Evolutionary conservation across 2,888 invertebrate species (phyloP).

Genomic region (Mythimna ferrago): DNA sequence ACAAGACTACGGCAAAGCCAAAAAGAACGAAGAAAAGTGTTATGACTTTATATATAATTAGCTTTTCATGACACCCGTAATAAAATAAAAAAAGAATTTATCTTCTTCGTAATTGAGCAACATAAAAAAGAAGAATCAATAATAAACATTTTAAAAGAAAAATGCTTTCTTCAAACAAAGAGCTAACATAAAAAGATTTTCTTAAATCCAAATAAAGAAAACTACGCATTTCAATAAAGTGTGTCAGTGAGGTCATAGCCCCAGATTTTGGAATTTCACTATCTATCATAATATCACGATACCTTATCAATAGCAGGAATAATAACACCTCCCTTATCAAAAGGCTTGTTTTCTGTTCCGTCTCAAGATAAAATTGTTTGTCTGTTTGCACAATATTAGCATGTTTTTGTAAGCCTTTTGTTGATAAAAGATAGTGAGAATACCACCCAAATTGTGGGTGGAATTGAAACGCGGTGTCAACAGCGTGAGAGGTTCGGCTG

Average conservation of each 20-base stretch:
- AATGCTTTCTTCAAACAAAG: constrained; percentile 19
- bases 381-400: constrained; percentile 39
- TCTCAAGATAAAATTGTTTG: constrained; percentile 53
- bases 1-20: neutral
- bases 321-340: constrained; percentile 51
- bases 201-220: constrained; percentile 32
- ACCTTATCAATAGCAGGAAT: constrained; percentile 55
- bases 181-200: constrained; percentile 25
- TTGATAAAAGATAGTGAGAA: constrained; percentile 22
- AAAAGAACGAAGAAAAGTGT: no score
- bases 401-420: constrained; percentile 5
- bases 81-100: neutral
- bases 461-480: neutral
- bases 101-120: neutral
- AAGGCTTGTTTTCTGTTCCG: constrained; percentile 49
- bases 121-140: neutral
- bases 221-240: constrained; percentile 52
- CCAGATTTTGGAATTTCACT: constrained; percentile 43
- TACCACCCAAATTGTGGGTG: constrained; percentile 12
- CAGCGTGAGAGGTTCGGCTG: neutral
- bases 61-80: neutral
- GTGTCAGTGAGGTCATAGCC: constrained; percentile 63
- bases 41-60: neutral
- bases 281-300: constrained; percentile 51
- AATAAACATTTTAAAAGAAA: constrained; percentile 1